Conservation (phyloP, 2,888 invertebrate genomes). For the Mimas tiliae region DNA sequence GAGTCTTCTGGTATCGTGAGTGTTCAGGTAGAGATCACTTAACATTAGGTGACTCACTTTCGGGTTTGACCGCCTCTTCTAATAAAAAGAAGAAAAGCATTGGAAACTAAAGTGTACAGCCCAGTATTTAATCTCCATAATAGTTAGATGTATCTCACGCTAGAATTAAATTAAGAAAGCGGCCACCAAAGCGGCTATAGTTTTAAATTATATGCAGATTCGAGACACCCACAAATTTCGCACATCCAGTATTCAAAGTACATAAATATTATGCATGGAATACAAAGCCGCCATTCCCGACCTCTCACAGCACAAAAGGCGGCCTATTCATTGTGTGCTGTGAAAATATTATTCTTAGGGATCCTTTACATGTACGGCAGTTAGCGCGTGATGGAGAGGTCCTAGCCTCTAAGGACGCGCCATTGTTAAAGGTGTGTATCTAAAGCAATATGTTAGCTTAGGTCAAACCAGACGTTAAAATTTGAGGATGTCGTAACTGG, state of each 20-base stretch:
- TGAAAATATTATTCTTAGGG: conserved; percentile 49
- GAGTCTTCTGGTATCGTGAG: no score
- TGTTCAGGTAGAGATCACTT: no score
- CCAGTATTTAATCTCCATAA: neutral
- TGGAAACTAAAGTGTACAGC: neutral
- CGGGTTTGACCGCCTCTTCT: no score
- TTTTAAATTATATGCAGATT: conserved; percentile 16
- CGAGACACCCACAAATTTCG: conserved; percentile 20
- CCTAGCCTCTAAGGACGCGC: conserved; percentile 29
- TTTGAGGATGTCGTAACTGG: no score
- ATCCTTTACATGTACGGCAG: conserved; percentile 42
- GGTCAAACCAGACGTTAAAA: conserved; percentile 1
- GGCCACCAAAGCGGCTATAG: neutral
- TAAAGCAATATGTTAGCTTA: conserved; percentile 9
- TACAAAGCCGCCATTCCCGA: conserved; percentile 36
- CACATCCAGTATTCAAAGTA: conserved; percentile 23
- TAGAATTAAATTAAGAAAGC: neutral
- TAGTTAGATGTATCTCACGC: neutral
- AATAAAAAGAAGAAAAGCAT: neutral
- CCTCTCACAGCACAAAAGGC: conserved; percentile 39
- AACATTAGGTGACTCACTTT: no score
- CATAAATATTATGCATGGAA: conserved; percentile 31
- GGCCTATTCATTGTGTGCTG: conserved; percentile 42
- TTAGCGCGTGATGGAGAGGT: conserved; percentile 37
- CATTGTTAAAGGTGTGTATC: conserved; percentile 11